Percentiles rank a stretch among this genome's conserved stretches.
Evolutionary conservation across 1,140 invertebrate species (phyloP).

Genomic region (Monochamus saltuarius): DNA sequence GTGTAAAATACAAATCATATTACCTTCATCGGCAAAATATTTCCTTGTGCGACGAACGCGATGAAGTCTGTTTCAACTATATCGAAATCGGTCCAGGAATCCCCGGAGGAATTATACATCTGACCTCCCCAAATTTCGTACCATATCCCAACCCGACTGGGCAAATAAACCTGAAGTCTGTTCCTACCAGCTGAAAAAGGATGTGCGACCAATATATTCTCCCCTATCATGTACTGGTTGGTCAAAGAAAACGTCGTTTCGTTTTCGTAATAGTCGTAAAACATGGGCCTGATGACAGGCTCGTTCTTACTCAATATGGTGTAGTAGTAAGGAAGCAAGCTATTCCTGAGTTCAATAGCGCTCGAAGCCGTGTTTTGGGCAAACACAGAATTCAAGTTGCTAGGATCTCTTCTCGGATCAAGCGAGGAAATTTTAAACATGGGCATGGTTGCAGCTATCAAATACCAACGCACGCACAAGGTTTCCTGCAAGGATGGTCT

Average conservation of each 20-base stretch:
- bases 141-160: constrained; percentile 35
- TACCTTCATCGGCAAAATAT: constrained; percentile 40
- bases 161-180: constrained; percentile 43
- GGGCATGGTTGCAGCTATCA: constrained; percentile 45
- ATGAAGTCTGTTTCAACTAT: constrained; percentile 44
- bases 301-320: constrained; percentile 37
- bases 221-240: constrained; percentile 49
- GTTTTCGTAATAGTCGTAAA: constrained; percentile 47
- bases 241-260: constrained; percentile 38
- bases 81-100: constrained; percentile 35
- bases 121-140: constrained; percentile 51
- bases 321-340: constrained; percentile 43
- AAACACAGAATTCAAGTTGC: constrained; percentile 26
- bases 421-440: constrained; percentile 44
- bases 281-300: constrained; percentile 49
- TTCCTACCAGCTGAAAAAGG: constrained; percentile 29
- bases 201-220: constrained; percentile 45
- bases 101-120: constrained; percentile 19
- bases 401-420: constrained; percentile 38
- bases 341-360: constrained; percentile 33
- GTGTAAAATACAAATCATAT: no score
- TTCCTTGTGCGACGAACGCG: constrained; percentile 44
- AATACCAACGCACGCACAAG: constrained; percentile 49
- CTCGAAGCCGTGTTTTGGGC: constrained; percentile 16
- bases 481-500: constrained; percentile 34